Conservation (phyloP, 92 coral and sea anemone genomes). For the Pocillopora meandrina region DNA sequence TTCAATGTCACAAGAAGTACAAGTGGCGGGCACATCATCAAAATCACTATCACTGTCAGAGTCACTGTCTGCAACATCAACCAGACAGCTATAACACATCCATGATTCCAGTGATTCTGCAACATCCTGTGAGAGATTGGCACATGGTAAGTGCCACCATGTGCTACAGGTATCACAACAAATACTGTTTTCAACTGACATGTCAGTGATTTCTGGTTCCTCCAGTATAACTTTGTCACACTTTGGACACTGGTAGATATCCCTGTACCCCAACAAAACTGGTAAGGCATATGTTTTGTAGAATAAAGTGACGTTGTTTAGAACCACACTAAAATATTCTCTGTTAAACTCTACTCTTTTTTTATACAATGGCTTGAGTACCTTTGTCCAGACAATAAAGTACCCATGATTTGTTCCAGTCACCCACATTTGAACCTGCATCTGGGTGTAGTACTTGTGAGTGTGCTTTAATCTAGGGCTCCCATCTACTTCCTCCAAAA, state of each 20-base stretch:
- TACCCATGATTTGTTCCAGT: constrained; percentile 41
- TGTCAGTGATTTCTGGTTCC: background rate
- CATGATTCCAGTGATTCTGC: constrained; percentile 55
- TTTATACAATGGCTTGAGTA: constrained; percentile 35
- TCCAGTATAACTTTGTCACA: constrained; percentile 46
- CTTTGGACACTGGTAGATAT: constrained; percentile 57
- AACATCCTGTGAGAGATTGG: constrained; percentile 28
- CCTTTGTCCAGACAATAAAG: constrained; percentile 44
- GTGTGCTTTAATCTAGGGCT: constrained; percentile 48
- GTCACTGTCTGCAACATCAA: constrained; percentile 34
- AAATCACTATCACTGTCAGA: constrained; percentile 28
- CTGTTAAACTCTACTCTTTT: constrained; percentile 32
- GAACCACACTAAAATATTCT: background rate
- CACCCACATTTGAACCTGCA: constrained; percentile 59
- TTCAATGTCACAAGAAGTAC: too few relatives aligned
- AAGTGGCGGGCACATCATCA: background rate
- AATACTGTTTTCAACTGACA: too few relatives aligned
- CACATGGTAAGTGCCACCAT: constrained; percentile 40
- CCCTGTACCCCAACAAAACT: constrained; percentile 57
- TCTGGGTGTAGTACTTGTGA: constrained; percentile 65
- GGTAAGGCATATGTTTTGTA: constrained; percentile 59
- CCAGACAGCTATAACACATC: constrained; percentile 51
- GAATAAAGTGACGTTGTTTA: constrained; percentile 46
- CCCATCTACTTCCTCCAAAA: constrained; percentile 7
- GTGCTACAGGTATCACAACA: too few relatives aligned